These are phyloP conservation scores for Acestrorhynchus altus DNA, from an alignment of 2,797 vertebrate species.

Conservation along the genomic window DNA sequence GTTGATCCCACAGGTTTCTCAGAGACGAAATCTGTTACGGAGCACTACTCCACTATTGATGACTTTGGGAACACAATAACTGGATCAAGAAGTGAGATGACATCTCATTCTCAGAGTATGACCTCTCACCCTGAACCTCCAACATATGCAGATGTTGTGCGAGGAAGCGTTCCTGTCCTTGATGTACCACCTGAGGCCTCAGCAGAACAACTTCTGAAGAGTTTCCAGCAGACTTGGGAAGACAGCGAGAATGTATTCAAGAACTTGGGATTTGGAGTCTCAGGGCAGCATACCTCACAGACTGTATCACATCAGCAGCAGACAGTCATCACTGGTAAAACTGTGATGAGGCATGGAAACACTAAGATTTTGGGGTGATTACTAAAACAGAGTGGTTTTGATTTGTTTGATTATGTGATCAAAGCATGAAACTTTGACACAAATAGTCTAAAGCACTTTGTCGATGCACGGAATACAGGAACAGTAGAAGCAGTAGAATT, in stretches of 20 bases:
- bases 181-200: constrained; percentile 78
- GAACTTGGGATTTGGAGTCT: constrained; percentile 83
- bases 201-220: constrained; percentile 81
- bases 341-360: constrained; percentile 72
- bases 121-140: constrained; percentile 82
- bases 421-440: constrained; percentile 25
- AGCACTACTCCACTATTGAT: constrained; percentile 78
- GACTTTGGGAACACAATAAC: constrained; percentile 75
- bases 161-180: constrained; percentile 79
- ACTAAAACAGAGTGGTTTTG: constrained; percentile 68
- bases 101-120: constrained; percentile 71
- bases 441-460: neutral
- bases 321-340: constrained; percentile 87
- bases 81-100: constrained; percentile 65
- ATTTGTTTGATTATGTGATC: constrained; percentile 59
- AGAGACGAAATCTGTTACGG: constrained; percentile 70
- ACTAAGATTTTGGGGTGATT: constrained; percentile 59
- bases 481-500: neutral
- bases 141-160: constrained; percentile 91
- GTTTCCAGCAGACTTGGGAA: constrained; percentile 89
- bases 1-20: constrained; percentile 64
- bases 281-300: constrained; percentile 81
- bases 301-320: constrained; percentile 82
- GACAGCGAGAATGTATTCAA: constrained; percentile 86
- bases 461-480: neutral